Evolutionary conservation across 2,888 invertebrate species (phyloP), one percentile per base, ranked within the genome.

Genomic region (Corythucha ciliata): DNA sequence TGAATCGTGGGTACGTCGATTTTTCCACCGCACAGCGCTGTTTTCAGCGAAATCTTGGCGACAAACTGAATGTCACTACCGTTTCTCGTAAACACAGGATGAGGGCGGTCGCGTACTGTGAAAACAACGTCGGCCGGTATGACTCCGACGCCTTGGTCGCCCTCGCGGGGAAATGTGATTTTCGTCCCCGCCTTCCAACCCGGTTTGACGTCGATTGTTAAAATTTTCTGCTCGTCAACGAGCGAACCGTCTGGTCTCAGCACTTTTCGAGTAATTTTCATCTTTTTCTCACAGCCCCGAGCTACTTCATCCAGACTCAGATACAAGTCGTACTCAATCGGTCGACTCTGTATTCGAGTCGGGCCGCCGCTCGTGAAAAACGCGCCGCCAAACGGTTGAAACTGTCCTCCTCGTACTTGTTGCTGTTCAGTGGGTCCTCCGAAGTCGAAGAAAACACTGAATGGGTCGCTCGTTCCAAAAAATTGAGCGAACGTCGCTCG

Each of bases 161-260:
- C 96, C 69, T 96, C 96, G 63, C 86, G 81, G 66, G 92, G 91
- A 76, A 96, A 96, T 57, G 96, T 96, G 59, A 96, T 93, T 72
- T 93, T 94, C 0, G 96, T 96, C 20, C 96, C 96, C 1, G 93
- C 87, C 68, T 96, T 96, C 96, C 96, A 96, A 8, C 96, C 96
- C 0, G 93, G 92, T 67, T 94, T 94, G 0, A 96, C 87, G 58
- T 89, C 89, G 57, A 96, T 91, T 16, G 91, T 91, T 29, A 91
- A 70, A 10, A 96, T 90, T 71, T 96, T 96, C 65, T 96, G 94
- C 68, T 96, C 94, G 63, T 84, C 86, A 62, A 80, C 80, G 0
- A 83, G 76, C 0, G 81, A 78, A 12, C 92, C 90, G 67, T 94
- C 93, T 0, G 84, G 75, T 57, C 83, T 81, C 39, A 87, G 72